Evolutionary conservation across 2,888 invertebrate genomes (phyloP), one percentile per base, ranked within the genome.

Genomic region (Phanerotoma sp.): DNA sequence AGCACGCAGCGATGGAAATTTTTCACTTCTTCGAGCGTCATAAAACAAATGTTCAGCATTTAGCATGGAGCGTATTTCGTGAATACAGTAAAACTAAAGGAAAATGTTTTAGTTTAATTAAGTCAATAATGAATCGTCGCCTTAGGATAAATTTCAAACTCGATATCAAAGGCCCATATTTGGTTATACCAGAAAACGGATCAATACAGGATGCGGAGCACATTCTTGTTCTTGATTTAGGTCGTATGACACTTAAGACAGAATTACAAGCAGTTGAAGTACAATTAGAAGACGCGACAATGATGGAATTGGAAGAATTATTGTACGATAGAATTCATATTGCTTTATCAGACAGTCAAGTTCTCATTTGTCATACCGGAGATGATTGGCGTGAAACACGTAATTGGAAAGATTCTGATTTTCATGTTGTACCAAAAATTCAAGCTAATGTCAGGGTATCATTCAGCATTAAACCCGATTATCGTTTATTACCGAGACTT

Each of bases 301-400:
- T 88, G 66, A 90, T 90, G 84, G 91, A 92, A 78, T 74, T 91
- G 51, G 91, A 92, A 67, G 89, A 91, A 70, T 81, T 87, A 44
- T 78, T 91, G 7, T 93, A 91, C 66, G 91, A 91, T 61, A 81
- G 91, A 62, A 80, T 90, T 46, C 85, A 87, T 58, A 80, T 90
- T 2, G 86, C 85, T 58, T 84, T 88, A 62, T 83, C 83, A 11
- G 86, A 85, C 51, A 78, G 83, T 38, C 91, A 92, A 82, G 81
- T 87, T 25, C 70, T 84, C 7, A 77, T 83, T 59, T 83, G 83
- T 58, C 83, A 83, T 66, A 82, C 83, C 56, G 83, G 84, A 9
- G 89, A 88, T 51, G 83, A 86, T 44, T 92, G 91, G 91, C 84
- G 88, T 45, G 86, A 87, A 61, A 83, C 83, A 1, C 82, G 87